Base-by-base conservation (phyloP, 2,797 vertebrate species). In the Protonibea diacanthus region DNA sequence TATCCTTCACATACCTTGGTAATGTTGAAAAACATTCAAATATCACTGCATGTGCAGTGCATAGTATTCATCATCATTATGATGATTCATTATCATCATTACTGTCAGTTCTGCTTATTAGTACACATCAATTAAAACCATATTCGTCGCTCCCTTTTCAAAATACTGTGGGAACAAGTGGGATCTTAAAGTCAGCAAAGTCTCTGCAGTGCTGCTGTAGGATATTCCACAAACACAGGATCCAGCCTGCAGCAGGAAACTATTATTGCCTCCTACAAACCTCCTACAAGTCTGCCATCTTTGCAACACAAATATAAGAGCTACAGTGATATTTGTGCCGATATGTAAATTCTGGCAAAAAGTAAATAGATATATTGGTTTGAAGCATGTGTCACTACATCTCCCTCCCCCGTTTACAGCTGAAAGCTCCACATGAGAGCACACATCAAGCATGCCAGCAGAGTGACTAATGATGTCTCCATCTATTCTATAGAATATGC, bases 401-500 rank as follows among this genome's bases (percentile, higher is more conserved):
- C 38, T 40, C 49, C 27, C 38, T 40, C 49, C 27, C 42, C 42
- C 84, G 72, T 83, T 86, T 74, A 57, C 18, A 64, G 25, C 42
- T 66, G 78, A 83, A 77, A 20, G 51, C 72, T 77, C 59, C 53
- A 76, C 42, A 58, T 66, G 27, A 68, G 59, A 76, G 44, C 70
- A 27, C 5, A 14, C 21, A 63, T 68, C 52, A 48, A 15, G 40
- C 48, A 68, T 56, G 82, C 65, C 71, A 77, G 74, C 57, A 11
- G 57, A 63, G 21, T 10, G 71, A 74, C 51, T 74, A 77, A 87
- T 76, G 67, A 85, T 81, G 48, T 64, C 63, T 85, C 58, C 63
- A 62, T 86, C 40, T 71, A 47, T 79, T 79, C 40, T 38, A 25
- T 23, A 83, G 56, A 77, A 76, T 18, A 51, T 70, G 57, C 76